Evolutionary conservation across 2,797 vertebrate species (phyloP).

Genomic region (Otolemur crassicaudatus): DNA sequence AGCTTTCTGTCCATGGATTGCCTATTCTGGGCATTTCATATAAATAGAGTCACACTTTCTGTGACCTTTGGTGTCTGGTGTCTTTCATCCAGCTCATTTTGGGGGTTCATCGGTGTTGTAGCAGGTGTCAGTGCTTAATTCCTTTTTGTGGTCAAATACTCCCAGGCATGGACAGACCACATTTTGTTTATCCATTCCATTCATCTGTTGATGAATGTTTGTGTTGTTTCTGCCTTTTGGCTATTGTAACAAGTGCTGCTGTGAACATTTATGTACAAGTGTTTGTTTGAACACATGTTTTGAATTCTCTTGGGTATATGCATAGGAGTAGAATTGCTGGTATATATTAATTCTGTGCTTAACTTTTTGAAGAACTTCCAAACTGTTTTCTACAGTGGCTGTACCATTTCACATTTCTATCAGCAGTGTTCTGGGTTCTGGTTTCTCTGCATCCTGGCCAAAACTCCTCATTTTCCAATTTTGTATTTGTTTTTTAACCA

Average conservation of each 20-base stretch:
- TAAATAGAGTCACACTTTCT: fast-evolving
- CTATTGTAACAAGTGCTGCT: neutral
- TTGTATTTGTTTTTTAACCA: neutral
- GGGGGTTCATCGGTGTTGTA: fast-evolving
- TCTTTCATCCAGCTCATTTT: neutral
- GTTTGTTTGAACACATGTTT: neutral
- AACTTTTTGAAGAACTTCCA: neutral
- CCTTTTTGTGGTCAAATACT: neutral
- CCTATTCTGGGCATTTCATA: neutral
- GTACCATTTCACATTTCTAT: neutral
- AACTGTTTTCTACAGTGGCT: neutral
- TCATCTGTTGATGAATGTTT: neutral
- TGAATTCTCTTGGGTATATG: neutral
- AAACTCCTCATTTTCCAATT: neutral
- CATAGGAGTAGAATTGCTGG: neutral
- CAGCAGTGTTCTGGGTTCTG: neutral
- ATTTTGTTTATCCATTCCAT: neutral
- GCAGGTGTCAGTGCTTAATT: neutral
- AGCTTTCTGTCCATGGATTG: neutral
- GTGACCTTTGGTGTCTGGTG: neutral
- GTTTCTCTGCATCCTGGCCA: neutral
- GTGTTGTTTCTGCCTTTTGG: neutral
- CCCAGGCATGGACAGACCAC: fast-evolving
- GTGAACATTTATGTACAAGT: fast-evolving
- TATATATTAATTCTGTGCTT: neutral